A percentile compares a stretch with the other conserved stretches of the same genome.
Evolutionary conservation across 2,113 vertebrate species (phyloP).

Genomic region (Cepphus grylle): DNA sequence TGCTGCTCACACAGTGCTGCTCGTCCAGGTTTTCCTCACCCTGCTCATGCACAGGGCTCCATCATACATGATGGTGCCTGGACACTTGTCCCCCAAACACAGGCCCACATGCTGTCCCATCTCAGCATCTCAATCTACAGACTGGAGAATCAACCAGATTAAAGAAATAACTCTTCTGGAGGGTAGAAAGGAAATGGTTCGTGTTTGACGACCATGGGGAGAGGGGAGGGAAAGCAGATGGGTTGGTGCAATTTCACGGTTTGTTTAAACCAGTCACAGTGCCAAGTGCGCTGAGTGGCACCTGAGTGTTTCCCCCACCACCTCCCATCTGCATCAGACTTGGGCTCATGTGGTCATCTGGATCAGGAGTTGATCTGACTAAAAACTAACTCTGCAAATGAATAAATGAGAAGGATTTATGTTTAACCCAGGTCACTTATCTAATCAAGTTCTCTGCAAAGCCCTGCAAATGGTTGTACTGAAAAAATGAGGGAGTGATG

Average conservation of each 20-base stretch:
- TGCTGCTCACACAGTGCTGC: background rate
- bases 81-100: background rate
- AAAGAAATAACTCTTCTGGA: background rate
- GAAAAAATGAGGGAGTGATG: background rate
- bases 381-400: conserved; percentile 13
- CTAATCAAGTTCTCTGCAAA: conserved; percentile 1
- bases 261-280: background rate
- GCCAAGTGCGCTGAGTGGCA: background rate
- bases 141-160: background rate
- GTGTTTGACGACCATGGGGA: background rate
- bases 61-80: rapidly evolving
- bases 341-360: background rate
- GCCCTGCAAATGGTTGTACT: background rate
- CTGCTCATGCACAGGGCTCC: background rate
- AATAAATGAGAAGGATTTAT: background rate
- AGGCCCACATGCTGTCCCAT: background rate
- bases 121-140: background rate
- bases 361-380: background rate
- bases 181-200: background rate
- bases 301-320: background rate
- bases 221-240: background rate
- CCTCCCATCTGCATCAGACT: background rate
- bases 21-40: background rate
- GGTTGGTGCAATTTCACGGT: background rate
- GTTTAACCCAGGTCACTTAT: conserved; percentile 15